Conservation (phyloP, 2,113 vertebrate species). For the Herpetotheres cachinnans region DNA sequence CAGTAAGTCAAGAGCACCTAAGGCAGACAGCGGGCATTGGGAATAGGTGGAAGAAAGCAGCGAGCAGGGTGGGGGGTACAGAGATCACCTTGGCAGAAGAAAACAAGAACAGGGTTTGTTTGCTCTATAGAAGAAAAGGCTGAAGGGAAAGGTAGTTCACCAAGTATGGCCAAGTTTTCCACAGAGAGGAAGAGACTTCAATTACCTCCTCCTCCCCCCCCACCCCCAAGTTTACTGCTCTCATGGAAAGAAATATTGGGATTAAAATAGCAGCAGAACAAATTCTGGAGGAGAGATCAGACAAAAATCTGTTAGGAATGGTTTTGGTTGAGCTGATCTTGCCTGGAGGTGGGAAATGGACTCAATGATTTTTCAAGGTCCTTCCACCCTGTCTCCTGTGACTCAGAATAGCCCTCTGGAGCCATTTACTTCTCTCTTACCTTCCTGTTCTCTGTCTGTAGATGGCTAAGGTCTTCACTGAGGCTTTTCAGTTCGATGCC, state of each 20-base stretch:
- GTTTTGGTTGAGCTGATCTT: not conserved
- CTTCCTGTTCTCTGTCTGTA: not conserved
- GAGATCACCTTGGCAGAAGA: not conserved
- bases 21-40: not conserved
- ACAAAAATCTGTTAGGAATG: not conserved
- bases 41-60: not conserved
- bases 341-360: not conserved
- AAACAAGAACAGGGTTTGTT: not conserved
- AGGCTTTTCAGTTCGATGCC: not conserved
- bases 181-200: not conserved
- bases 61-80: fast-evolving
- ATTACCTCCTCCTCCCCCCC: too few species aligned
- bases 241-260: not conserved
- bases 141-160: not conserved
- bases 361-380: not conserved
- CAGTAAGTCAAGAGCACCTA: not conserved
- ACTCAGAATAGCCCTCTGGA: not conserved
- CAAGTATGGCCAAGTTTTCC: not conserved
- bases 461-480: not conserved
- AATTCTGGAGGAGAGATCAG: not conserved
- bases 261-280: constrained; percentile 8
- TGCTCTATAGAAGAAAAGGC: not conserved
- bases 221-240: not conserved
- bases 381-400: not conserved
- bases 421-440: not conserved